phyloP scores from a whole-genome alignment of 1,140 invertebrate genomes.

The Samia ricini region DNA sequence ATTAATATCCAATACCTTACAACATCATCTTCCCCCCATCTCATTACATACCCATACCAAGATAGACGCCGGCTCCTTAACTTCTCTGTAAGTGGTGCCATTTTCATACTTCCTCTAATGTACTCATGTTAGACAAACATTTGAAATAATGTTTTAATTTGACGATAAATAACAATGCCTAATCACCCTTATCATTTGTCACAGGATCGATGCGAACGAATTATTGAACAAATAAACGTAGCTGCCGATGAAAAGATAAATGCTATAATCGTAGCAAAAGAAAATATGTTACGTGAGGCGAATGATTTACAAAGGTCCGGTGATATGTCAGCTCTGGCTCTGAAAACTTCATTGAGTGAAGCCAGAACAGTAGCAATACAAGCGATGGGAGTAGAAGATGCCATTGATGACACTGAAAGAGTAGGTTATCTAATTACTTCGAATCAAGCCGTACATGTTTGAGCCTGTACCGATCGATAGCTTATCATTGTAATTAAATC shows the following conservation, averaged over 20 bases:
- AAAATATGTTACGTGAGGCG: conserved; percentile 50
- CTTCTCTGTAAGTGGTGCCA: too few species aligned
- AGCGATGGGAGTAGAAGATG: conserved; percentile 30
- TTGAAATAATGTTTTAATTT: not conserved
- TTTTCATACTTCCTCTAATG: too few species aligned
- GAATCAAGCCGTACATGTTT: not conserved
- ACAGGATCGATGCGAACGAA: conserved; percentile 70
- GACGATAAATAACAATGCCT: not conserved
- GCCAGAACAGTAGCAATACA: conserved; percentile 53
- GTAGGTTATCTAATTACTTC: conserved; percentile 10
- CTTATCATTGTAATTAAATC: conserved; percentile 19
- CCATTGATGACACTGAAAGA: conserved; percentile 27
- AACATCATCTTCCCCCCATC: too few species aligned
- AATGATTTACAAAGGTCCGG: conserved; percentile 52
- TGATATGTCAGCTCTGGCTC: conserved; percentile 50
- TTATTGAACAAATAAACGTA: conserved; percentile 69
- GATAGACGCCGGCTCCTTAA: too few species aligned
- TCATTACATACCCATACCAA: too few species aligned
- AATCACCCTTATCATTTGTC: conserved; percentile 11
- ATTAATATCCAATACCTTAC: too few species aligned
- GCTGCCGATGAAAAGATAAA: conserved; percentile 72
- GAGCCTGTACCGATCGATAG: not conserved
- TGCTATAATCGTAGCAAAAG: conserved; percentile 58
- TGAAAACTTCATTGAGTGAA: conserved; percentile 57
- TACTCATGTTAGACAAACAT: too few species aligned